Percentiles rank a stretch among this genome's conserved stretches.
Evolutionary conservation across 2,888 invertebrate genomes (phyloP).

Genomic region (Cyaniris semiargus): DNA sequence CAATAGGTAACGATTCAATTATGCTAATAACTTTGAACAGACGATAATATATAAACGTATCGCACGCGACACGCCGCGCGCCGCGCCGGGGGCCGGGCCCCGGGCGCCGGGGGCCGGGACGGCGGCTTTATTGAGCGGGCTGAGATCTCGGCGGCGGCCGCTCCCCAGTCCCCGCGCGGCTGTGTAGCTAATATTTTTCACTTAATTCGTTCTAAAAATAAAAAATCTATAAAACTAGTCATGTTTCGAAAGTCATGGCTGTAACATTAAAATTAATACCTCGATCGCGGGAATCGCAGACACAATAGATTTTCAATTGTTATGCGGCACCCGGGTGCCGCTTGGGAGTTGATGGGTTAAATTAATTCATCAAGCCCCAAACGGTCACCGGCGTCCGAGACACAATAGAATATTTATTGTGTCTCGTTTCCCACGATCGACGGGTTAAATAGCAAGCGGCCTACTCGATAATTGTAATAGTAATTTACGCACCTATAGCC

Average conservation of each 20-base stretch:
- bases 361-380: too few relatives aligned
- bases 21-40: slow-evolving; percentile 33
- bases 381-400: too few relatives aligned
- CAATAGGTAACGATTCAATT: slow-evolving; percentile 32
- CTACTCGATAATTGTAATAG: too few relatives aligned
- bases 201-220: slow-evolving; percentile 31
- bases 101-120: neutral
- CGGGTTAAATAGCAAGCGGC: neutral
- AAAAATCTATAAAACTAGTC: slow-evolving; percentile 36
- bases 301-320: too few relatives aligned
- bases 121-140: neutral
- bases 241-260: slow-evolving; percentile 45
- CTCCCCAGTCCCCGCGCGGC: neutral
- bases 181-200: neutral
- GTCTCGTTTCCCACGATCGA: too few relatives aligned
- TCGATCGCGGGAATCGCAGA: too few relatives aligned
- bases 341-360: too few relatives aligned
- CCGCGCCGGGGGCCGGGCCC: neutral
- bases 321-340: too few relatives aligned
- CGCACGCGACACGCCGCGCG: neutral
- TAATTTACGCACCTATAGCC: too few relatives aligned
- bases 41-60: slow-evolving; percentile 23
- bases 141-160: slow-evolving; percentile 10
- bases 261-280: slow-evolving; percentile 35
- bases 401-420: too few relatives aligned